Conservation (phyloP, 2,113 vertebrate species). For the Rhinoptilus africanus region DNA sequence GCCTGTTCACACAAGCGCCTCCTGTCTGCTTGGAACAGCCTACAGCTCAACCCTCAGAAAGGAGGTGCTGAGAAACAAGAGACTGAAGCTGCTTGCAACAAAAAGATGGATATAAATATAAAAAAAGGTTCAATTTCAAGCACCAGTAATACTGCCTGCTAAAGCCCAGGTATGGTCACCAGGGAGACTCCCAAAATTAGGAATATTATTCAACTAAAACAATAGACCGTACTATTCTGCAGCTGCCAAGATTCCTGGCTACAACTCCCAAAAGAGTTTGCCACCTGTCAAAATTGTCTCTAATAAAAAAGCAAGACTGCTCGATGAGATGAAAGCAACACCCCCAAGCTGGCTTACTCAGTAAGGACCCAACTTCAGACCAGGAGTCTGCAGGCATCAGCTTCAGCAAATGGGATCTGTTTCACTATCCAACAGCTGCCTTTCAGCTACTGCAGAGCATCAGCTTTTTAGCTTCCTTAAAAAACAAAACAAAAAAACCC, state of each 20-base stretch:
- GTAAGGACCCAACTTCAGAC: constrained; percentile 38
- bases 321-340: constrained; percentile 40
- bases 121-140: constrained; percentile 70
- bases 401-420: constrained; percentile 47
- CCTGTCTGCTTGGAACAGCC: constrained; percentile 24
- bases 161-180: constrained; percentile 46
- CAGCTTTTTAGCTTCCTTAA: constrained; percentile 67
- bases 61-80: constrained; percentile 67
- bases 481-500: constrained; percentile 41
- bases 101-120: constrained; percentile 43
- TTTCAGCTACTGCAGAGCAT: constrained; percentile 66
- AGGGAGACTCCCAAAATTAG: constrained; percentile 35
- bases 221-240: neutral
- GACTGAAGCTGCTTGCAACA: constrained; percentile 60
- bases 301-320: constrained; percentile 45
- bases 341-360: constrained; percentile 40
- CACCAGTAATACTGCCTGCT: constrained; percentile 75
- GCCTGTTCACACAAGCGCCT: constrained; percentile 50
- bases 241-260: constrained; percentile 50
- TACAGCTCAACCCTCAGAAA: constrained; percentile 29
- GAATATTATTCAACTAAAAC: constrained; percentile 34
- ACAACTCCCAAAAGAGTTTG: constrained; percentile 26
- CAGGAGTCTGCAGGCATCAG: constrained; percentile 39
- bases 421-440: constrained; percentile 45
- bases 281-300: constrained; percentile 36